Conservation (phyloP, 2,113 vertebrate genomes). For the Connochaetes taurinus region DNA sequence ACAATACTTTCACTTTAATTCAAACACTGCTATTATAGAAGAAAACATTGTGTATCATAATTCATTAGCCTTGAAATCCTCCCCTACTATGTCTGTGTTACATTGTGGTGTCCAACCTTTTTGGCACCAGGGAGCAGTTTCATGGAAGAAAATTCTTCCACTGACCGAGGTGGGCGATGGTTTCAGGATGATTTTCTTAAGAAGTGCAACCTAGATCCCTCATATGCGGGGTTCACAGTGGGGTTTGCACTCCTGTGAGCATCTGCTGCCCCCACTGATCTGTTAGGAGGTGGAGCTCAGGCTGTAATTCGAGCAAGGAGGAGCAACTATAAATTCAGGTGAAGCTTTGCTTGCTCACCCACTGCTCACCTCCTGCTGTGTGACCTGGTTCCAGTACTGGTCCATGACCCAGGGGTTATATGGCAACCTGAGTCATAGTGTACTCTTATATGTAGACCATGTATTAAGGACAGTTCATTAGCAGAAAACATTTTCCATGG, state of each 20-base stretch:
- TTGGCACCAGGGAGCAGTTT: background rate
- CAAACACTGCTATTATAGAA: background rate
- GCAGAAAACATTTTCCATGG: background rate
- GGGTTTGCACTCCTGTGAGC: background rate
- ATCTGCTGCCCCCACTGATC: background rate
- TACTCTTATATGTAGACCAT: rapidly evolving
- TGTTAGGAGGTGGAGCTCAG: background rate
- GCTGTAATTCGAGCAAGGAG: background rate
- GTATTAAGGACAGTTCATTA: background rate
- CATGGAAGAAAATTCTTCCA: background rate
- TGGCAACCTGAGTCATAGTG: background rate
- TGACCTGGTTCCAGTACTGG: background rate
- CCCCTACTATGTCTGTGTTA: background rate
- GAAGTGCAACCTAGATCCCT: background rate
- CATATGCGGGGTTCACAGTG: background rate
- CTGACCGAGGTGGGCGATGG: rapidly evolving
- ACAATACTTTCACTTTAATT: background rate
- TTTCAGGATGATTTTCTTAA: background rate
- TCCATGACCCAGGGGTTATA: background rate
- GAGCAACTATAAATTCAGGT: background rate
- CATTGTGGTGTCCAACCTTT: rapidly evolving
- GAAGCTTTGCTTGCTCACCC: background rate
- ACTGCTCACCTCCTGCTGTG: background rate
- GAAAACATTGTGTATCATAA: background rate
- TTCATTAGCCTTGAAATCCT: background rate